Evolutionary conservation across 1,140 invertebrate species (phyloP), one percentile per base, ranked within the genome.

Genomic region (Heliconius hermathena): DNA sequence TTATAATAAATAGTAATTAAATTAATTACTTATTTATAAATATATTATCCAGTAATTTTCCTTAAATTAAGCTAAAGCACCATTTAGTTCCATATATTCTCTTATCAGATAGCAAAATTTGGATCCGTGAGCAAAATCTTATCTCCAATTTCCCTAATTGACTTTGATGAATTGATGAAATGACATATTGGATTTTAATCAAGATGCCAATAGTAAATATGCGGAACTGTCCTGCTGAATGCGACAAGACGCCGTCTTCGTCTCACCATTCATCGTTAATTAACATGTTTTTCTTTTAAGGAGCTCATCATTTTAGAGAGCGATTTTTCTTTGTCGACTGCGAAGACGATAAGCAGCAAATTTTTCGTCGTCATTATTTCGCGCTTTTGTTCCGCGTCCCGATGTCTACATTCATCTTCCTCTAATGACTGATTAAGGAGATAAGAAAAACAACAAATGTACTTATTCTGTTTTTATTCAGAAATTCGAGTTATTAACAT

Each of bases 401-500:
- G 57, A 38, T 71, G 60, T 41, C 78, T 54, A 74, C 71, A 78
- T 80, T 36, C 78, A 60, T 80, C 81, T 73, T 72, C 38, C 60
- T 76, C 74, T 76, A 76, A 76, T 52, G 60, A 70, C 79, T 33
- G 73, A 49, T 66, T 72, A 71, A 66, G 22, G 46, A 71, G 74
- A 73, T 80, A 81, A 71, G 54, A 70, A 60, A 78, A 76, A 84
- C 71, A 77, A 82, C 82, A 80, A 76, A 80, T 85, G 82, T 71
- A 78, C 82, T 86, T 83, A 83, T 82, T 78, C 88, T 81, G 82
- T 86, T 89, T 90, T 93, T 91, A 91, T 93, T 92, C 83, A 86
- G 89, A 92, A 92, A 92, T 86, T 87, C 87, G 85, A 91, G 88
- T 88, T 89, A 83, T 89, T 91, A 93, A 91, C 91, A 87, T 90